Conservation (phyloP, 2,797 vertebrate species). For the Anguilla anguilla region DNA sequence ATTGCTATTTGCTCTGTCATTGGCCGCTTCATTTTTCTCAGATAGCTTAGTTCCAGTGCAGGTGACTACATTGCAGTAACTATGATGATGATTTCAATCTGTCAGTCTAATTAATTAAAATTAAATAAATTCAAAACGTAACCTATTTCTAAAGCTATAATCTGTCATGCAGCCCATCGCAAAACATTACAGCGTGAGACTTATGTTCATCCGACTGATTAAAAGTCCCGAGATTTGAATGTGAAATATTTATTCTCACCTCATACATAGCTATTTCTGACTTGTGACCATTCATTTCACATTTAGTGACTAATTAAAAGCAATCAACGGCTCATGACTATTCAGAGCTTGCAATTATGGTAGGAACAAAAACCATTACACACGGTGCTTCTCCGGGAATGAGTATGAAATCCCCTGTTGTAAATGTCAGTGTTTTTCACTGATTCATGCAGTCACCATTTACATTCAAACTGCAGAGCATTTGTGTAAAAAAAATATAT, state of each 20-base stretch:
- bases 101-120: background rate
- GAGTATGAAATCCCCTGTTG: too few species aligned
- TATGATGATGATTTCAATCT: background rate
- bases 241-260: background rate
- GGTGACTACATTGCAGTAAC: background rate
- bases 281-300: background rate
- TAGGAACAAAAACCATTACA: background rate
- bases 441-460: background rate
- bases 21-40: background rate
- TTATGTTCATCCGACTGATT: background rate
- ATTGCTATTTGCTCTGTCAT: background rate
- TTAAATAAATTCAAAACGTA: background rate
- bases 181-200: background rate
- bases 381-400: too few species aligned
- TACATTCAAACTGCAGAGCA: background rate
- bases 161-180: background rate
- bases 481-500: background rate
- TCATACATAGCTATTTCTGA: background rate
- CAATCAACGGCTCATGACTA: background rate
- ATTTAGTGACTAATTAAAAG: constrained; percentile 7
- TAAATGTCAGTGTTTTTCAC: background rate
- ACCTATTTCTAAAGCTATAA: background rate
- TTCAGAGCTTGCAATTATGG: constrained; percentile 1
- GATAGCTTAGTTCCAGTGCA: background rate
- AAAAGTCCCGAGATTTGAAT: background rate